These are phyloP conservation scores for Pseudorectes ferrugineus DNA, from an alignment of 2,113 vertebrate genomes.

Conservation along the genomic window DNA sequence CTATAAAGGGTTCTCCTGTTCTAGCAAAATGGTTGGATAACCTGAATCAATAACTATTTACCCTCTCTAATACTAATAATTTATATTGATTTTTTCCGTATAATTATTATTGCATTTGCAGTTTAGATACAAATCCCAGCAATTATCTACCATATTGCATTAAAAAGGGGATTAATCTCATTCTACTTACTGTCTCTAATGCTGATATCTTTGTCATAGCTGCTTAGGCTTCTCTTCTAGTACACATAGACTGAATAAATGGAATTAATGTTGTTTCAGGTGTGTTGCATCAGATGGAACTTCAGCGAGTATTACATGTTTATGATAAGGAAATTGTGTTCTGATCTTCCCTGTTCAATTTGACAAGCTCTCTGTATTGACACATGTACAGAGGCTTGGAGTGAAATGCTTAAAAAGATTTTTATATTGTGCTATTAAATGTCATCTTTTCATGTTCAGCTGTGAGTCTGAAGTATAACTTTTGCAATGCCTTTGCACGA, in stretches of 20 bases:
- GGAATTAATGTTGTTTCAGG: neutral
- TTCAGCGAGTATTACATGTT: neutral
- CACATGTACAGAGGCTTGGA: neutral
- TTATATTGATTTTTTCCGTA: neutral
- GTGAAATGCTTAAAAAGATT: neutral
- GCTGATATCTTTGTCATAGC: neutral
- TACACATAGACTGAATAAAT: neutral
- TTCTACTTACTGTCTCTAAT: neutral
- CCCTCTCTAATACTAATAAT: neutral
- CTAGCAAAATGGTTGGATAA: neutral
- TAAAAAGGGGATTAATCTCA: neutral
- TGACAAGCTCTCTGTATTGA: neutral
- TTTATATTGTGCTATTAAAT: neutral
- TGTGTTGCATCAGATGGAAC: neutral
- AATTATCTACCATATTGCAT: neutral
- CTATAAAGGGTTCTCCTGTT: neutral
- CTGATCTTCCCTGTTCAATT: neutral
- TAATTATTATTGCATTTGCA: neutral
- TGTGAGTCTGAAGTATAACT: neutral
- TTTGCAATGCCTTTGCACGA: neutral
- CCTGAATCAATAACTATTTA: neutral
- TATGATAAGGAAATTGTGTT: neutral
- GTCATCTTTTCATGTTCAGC: neutral
- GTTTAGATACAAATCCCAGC: neutral
- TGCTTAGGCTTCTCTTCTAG: neutral